These are phyloP conservation scores for Eucidaris tribuloides DNA, from an alignment of 35 echinoderm and acorn worm species.

Conservation along the genomic window DNA sequence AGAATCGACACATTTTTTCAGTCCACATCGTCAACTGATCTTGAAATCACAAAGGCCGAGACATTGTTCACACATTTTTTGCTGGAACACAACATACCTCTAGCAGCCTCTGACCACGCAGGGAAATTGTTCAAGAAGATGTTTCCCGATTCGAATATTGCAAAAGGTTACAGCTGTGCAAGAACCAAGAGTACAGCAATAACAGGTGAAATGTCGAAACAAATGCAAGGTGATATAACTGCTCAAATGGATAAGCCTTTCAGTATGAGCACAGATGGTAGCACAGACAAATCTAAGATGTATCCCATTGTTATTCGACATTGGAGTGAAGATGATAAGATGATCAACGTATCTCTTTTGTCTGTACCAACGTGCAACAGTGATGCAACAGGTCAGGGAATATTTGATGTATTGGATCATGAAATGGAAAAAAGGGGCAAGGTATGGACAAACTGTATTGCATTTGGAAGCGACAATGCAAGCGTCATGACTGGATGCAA, in stretches of 20 bases:
- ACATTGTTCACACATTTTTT: conserved; percentile 45
- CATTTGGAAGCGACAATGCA: conserved; percentile 12
- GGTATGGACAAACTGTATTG: conserved; percentile 12
- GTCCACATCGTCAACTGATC: neutral
- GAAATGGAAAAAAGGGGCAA: conserved; percentile 7
- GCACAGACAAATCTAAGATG: conserved; percentile 38
- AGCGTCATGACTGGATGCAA: conserved; percentile 1
- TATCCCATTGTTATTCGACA: conserved; percentile 47
- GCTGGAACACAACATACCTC: conserved; percentile 40
- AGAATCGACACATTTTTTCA: neutral
- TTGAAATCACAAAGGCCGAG: conserved; percentile 10
- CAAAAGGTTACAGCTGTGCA: conserved; percentile 37
- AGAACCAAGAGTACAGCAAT: conserved; percentile 34
- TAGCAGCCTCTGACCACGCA: conserved; percentile 29
- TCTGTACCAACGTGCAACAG: conserved; percentile 3
- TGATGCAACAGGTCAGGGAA: conserved; percentile 1
- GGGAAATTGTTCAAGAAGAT: conserved; percentile 25
- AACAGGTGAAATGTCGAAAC: neutral
- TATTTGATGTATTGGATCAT: conserved; percentile 17
- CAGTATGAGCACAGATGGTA: conserved; percentile 59
- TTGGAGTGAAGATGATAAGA: neutral
- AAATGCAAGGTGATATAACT: neutral
- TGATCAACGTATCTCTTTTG: neutral
- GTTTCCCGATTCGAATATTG: conserved; percentile 44
- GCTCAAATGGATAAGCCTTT: conserved; percentile 28